Base-by-base conservation (phyloP, 2,888 invertebrate genomes). In the Galeruca laticollis region DNA sequence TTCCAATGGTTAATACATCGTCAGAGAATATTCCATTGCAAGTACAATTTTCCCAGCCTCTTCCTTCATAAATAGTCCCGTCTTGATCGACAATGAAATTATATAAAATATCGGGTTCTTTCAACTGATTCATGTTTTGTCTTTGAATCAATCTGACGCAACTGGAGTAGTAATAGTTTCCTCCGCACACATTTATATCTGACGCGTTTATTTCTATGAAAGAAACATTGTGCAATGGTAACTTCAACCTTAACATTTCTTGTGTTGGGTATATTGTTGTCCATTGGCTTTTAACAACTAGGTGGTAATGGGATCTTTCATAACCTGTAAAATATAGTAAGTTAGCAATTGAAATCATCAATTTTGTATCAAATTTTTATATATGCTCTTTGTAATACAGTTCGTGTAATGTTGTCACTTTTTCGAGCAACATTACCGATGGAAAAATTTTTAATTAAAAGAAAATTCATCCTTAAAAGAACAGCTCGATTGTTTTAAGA, bases 11-110 rank as follows among this genome's bases (percentile, higher is more conserved):
- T 5, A 72, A 40, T 37, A 35, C 11, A 18, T 51, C 21, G 9
- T 43, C 26, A 15, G 11, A 11, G 33, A 57, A 56, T 21, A 54
- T 49, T 11, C 13, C 31, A 13, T 18, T 57, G 2, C 26, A 15
- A 10, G 72, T 73, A 4, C 18, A n/a, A 18, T 60, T 63, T 11
- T 67, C 51, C 77, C 77, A 81, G 1, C 82, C 81, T 70, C 78
- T 69, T 15, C 79, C 80, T 70, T 81, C 81, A 68, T 81, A 82
- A 13, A 78, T 72, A 33, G 68, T 75, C 1, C 78, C 79, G 54
- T 79, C 77, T 15, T 73, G 72, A 21, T 73, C 79, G 6, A 82
- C 68, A 3, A 82, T 52, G 60, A 82, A 82, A 64, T 81, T 81
- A 54, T 78, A 81, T 0, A 70, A 57, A 26, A 81, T 76, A 65